Conservation (phyloP, 2,113 vertebrate species). For the Sinocyclocheilus maitianheensis region DNA sequence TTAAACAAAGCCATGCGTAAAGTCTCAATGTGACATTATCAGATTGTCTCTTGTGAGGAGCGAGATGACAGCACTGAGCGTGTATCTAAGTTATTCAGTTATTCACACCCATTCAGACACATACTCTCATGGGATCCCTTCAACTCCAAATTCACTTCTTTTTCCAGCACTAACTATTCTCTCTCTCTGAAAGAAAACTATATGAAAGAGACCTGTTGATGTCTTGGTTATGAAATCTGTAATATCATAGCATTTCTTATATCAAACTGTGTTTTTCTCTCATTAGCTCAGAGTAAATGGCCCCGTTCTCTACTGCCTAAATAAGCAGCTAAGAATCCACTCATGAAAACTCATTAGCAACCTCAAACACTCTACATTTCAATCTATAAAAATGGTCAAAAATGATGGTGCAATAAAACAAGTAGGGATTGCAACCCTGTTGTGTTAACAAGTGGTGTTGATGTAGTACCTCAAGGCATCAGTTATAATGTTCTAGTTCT, state of each 20-base stretch:
- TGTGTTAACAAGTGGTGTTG: not conserved
- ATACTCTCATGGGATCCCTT: slow-evolving; percentile 17
- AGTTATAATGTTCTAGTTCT: not conserved
- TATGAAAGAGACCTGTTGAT: not conserved
- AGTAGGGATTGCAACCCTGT: not conserved
- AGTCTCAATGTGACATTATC: slow-evolving; percentile 18
- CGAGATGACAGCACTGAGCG: not conserved
- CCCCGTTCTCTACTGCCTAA: no score
- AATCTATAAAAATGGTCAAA: not conserved
- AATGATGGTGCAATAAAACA: not conserved
- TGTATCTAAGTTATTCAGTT: slow-evolving; percentile 35
- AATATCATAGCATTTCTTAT: not conserved
- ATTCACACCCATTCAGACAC: not conserved
- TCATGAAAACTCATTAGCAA: not conserved
- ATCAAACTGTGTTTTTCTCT: not conserved
- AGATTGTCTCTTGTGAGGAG: slow-evolving; percentile 7
- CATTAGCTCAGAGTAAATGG: not conserved
- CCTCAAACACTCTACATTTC: not conserved
- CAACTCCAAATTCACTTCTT: not conserved
- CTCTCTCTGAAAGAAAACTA: slow-evolving; percentile 9
- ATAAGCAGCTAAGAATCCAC: not conserved
- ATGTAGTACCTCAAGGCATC: not conserved
- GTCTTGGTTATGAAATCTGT: not conserved
- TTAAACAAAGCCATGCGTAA: not conserved
- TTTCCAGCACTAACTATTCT: not conserved